These are phyloP conservation scores for Alosa sapidissima DNA, from an alignment of 2,797 vertebrate genomes.

Conservation along the genomic window DNA sequence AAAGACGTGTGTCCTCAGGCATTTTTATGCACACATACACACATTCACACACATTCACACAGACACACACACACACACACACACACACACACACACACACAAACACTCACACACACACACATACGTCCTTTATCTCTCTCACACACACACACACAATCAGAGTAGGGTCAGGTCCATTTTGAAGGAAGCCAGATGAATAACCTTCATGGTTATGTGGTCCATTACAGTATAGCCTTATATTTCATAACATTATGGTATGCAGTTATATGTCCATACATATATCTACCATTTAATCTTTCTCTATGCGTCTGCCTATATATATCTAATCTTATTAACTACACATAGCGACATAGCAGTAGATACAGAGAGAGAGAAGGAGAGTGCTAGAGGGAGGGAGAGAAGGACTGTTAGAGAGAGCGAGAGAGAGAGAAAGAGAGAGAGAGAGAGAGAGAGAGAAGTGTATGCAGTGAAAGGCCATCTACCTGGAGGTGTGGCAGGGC, in stretches of 20 bases:
- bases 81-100: not conserved
- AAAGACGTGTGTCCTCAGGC: not conserved
- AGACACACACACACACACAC: too few relatives aligned
- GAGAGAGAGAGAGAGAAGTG: not conserved
- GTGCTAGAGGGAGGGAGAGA: not conserved
- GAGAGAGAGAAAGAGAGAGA: not conserved
- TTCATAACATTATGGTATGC: too few relatives aligned
- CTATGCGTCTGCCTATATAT: not conserved
- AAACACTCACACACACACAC: not conserved
- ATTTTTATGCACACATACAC: not conserved
- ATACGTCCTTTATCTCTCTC: too few relatives aligned
- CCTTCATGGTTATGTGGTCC: too few relatives aligned
- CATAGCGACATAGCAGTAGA: not conserved
- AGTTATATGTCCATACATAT: too few relatives aligned
- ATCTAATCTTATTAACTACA: not conserved
- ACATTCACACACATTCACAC: too few relatives aligned
- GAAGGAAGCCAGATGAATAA: too few relatives aligned
- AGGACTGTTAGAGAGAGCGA: not conserved
- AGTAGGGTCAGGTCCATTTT: too few relatives aligned
- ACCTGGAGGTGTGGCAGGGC: not conserved
- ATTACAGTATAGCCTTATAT: too few relatives aligned
- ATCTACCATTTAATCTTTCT: too few relatives aligned
- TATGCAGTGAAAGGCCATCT: not conserved
- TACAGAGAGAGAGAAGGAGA: not conserved
- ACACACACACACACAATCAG: too few relatives aligned